These are phyloP conservation scores for Cladopsammia gracilis DNA, from an alignment of 64 coral and sea anemone genomes.

Conservation along the genomic window DNA sequence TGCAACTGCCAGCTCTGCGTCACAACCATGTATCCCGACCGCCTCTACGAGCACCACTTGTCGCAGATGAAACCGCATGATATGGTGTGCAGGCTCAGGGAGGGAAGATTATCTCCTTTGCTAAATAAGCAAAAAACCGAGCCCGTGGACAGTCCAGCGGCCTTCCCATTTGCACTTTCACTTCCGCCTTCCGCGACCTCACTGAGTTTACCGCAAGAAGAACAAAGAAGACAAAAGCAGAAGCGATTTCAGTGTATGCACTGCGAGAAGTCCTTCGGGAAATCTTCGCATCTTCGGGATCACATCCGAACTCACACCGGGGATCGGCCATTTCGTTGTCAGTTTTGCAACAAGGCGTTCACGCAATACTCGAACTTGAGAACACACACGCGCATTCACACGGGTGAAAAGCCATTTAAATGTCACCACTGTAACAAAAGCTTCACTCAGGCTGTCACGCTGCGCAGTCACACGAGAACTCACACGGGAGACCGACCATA, in stretches of 20 bases:
- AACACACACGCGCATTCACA: conserved; percentile 98
- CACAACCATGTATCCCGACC: conserved; percentile 87
- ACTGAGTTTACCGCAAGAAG: conserved; percentile 49
- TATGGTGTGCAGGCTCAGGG: conserved; percentile 74
- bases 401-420: conserved; percentile 95
- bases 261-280: conserved; percentile 98
- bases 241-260: conserved; percentile 99
- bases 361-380: conserved; percentile 98
- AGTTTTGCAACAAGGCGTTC: conserved; percentile 97
- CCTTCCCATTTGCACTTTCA: conserved; percentile 77
- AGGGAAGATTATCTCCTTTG: conserved; percentile 76
- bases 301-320: conserved; percentile 99
- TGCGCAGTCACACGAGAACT: conserved; percentile 96
- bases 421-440: conserved; percentile 98
- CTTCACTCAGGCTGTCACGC: conserved; percentile 97
- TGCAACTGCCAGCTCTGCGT: conserved; percentile 94
- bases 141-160: conserved; percentile 13
- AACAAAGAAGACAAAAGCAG: conserved; percentile 80
- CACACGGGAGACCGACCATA: conserved; percentile 95
- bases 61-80: conserved; percentile 80
- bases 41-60: conserved; percentile 66
- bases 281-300: conserved; percentile 98
- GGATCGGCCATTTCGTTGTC: conserved; percentile 95
- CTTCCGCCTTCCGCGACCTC: conserved; percentile 45
- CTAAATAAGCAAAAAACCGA: conserved; percentile 52